Base-by-base conservation (phyloP, 2,888 invertebrate species). In the Apotomis capreana region DNA sequence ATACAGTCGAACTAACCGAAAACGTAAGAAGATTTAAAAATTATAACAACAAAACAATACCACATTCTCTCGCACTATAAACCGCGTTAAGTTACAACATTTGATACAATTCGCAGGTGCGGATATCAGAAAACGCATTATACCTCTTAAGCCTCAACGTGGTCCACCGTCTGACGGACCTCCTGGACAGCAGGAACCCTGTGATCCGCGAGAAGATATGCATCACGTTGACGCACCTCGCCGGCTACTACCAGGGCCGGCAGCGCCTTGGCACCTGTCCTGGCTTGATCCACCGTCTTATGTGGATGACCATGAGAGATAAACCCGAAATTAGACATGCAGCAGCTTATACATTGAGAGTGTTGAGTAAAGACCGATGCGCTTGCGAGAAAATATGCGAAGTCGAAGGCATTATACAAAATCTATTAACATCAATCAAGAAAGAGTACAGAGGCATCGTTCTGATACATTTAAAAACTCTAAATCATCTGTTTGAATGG, bases 191-290 rank as follows among this genome's bases (percentile, higher is more conserved):
- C 61, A 78, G 78, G 0, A 81, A 91, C 40, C 89, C 91, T 0
- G 80, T 92, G 10, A 79, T 90, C 46, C 82, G 89, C 4, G 92
- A 93, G 79, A 91, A 91, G 75, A 83, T 89, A 0, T 88, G 89
- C 75, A 74, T 89, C 49, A 88, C 85, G 13, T 81, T 89, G 0
- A 87, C 87, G 0, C 83, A 83, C 63, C 75, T 92, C 3, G 86
- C 87, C 4, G 79, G 75, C 26, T 88, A 85, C 77, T 78, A 87
- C 64, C 87, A 90, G 74, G 92, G 92, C 0, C 79, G 87, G 40
- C 78, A 82, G 68, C 81, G 84, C 2, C 90, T 92, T 36, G 80
- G 89, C 79, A 77, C 83, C 0, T 79, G 86, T 0, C 84, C 85
- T 0, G 74, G 81, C 9, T 80, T 89, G 3, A 79, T 91, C 5